phyloP scores from a whole-genome alignment of 2,888 invertebrate genomes.

The Hypena proboscidalis region DNA sequence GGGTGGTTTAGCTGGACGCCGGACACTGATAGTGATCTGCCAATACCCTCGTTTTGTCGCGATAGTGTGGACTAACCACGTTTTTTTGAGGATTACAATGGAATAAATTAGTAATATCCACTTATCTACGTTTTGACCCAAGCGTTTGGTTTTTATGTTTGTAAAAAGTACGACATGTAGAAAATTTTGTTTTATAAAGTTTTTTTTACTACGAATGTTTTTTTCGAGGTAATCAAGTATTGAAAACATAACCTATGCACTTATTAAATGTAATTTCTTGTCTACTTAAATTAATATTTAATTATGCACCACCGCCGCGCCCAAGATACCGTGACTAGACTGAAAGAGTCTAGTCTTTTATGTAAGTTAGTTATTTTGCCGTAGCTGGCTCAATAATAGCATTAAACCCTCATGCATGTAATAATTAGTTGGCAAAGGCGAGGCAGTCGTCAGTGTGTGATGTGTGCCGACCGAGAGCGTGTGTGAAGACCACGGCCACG shows the following conservation, averaged over 20 bases:
- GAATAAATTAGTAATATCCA: constrained; percentile 34
- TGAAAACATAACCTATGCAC: too few relatives aligned
- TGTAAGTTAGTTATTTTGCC: constrained; percentile 16
- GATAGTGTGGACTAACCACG: constrained; percentile 22
- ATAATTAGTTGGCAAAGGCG: constrained; percentile 21
- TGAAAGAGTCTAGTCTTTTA: constrained; percentile 6
- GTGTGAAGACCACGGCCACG: constrained; percentile 31
- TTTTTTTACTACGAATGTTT: too few relatives aligned
- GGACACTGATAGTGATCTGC: constrained; percentile 66
- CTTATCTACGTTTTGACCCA: constrained; percentile 13
- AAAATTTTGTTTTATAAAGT: too few relatives aligned
- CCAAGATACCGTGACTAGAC: too few relatives aligned
- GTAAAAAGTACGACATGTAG: too few relatives aligned
- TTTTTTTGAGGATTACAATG: constrained; percentile 31
- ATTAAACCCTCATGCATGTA: constrained; percentile 24
- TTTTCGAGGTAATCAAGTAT: not conserved
- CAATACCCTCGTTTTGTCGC: constrained; percentile 53
- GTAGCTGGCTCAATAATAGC: constrained; percentile 10
- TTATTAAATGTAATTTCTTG: too few relatives aligned
- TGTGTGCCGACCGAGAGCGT: constrained; percentile 16
- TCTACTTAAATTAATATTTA: too few relatives aligned
- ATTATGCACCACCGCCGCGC: too few relatives aligned
- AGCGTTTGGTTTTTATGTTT: constrained; percentile 1
- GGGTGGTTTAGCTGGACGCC: constrained; percentile 58
- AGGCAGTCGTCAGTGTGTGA: constrained; percentile 21